Evolutionary conservation across 2,888 invertebrate species (phyloP).

Genomic region (Epirrhoe alternata): DNA sequence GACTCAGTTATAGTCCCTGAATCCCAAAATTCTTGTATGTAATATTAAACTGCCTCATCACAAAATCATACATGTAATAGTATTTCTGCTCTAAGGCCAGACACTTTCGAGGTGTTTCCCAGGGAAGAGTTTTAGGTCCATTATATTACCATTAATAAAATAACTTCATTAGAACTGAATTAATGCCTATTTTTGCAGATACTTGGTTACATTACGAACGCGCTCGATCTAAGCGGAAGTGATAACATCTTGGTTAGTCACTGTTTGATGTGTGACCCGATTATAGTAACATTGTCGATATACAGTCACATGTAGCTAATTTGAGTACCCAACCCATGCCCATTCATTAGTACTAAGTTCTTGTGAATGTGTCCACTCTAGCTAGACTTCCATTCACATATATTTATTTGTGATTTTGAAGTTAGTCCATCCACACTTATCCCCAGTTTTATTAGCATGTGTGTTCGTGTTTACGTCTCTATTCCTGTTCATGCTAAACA

Average conservation of each 20-base stretch:
- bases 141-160: neutral
- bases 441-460: slow-evolving; percentile 12
- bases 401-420: neutral
- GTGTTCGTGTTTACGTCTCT: slow-evolving; percentile 1
- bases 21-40: too few relatives aligned
- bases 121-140: neutral
- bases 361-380: slow-evolving; percentile 9
- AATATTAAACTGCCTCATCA: too few relatives aligned
- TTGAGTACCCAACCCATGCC: slow-evolving; percentile 4
- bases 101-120: neutral
- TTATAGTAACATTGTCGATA: slow-evolving; percentile 25
- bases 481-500: slow-evolving; percentile 6
- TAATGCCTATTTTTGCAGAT: slow-evolving; percentile 68
- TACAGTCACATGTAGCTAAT: slow-evolving; percentile 17
- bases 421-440: neutral
- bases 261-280: slow-evolving; percentile 50
- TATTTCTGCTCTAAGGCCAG: neutral
- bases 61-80: too few relatives aligned
- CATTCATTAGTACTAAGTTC: neutral
- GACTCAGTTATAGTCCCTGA: too few relatives aligned
- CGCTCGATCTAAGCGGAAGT: slow-evolving; percentile 69
- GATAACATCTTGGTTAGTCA: slow-evolving; percentile 73
- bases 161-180: neutral
- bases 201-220: slow-evolving; percentile 75
- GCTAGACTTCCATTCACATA: slow-evolving; percentile 8